Evolutionary conservation across 2,888 invertebrate species (phyloP).

Genomic region (Hetaerina titia): DNA sequence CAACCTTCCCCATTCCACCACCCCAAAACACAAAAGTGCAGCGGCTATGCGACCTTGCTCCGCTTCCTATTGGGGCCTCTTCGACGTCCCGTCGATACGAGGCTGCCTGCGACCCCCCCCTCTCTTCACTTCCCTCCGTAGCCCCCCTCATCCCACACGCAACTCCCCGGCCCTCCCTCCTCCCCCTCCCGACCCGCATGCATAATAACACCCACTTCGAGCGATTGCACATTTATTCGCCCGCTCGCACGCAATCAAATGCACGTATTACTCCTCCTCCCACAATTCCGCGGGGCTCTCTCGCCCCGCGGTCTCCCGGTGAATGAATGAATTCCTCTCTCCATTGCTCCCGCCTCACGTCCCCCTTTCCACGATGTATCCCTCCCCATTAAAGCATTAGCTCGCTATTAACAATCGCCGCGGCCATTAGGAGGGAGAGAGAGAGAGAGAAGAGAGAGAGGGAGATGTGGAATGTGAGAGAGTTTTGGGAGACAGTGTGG

Average conservation of each 20-base stretch:
- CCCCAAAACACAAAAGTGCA: neutral
- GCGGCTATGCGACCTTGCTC: neutral
- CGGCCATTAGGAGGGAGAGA: no score
- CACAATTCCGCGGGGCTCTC: neutral
- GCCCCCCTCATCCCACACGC: no score
- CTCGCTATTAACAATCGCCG: constrained; percentile 14
- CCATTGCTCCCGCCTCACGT: neutral
- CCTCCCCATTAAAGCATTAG: neutral
- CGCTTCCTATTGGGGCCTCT: neutral
- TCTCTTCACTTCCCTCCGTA: no score
- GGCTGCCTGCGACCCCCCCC: no score
- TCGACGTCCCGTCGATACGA: neutral
- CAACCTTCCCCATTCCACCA: neutral
- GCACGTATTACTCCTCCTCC: neutral
- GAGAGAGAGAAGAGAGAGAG: neutral
- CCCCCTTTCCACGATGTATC: neutral
- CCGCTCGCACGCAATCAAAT: constrained; percentile 12
- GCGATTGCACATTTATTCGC: neutral
- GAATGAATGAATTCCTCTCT: constrained; percentile 34
- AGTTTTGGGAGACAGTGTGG: neutral
- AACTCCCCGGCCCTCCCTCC: no score
- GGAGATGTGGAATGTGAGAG: neutral
- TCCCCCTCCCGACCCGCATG: neutral
- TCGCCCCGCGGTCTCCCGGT: neutral
- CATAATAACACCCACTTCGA: neutral